Percentiles rank a stretch among this genome's conserved stretches.
Evolutionary conservation across 2,797 vertebrate species (phyloP).

Genomic region (Gambelia wislizenii): DNA sequence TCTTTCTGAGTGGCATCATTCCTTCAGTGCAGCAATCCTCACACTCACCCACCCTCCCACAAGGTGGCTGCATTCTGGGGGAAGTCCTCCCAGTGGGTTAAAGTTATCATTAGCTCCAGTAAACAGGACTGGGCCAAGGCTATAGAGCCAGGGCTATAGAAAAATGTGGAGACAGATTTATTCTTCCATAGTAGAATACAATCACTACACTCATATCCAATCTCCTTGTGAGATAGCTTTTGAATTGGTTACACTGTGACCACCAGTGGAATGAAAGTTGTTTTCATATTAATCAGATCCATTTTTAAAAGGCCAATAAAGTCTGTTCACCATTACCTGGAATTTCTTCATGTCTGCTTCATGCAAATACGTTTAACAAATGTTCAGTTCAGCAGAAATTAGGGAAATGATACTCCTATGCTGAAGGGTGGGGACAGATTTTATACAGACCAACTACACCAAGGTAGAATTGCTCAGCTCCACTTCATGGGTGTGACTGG

Average conservation of each 20-base stretch:
- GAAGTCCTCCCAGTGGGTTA: no score
- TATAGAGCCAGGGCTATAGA: not conserved
- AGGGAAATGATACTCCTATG: not conserved
- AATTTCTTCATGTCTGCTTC: not conserved
- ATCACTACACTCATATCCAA: not conserved
- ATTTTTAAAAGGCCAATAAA: not conserved
- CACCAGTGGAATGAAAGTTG: not conserved
- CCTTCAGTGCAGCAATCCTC: no score
- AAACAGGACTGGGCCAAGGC: not conserved
- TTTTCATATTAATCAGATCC: not conserved
- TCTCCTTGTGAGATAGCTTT: not conserved
- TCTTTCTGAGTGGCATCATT: not conserved
- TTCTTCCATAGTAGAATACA: not conserved
- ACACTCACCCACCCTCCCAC: not conserved
- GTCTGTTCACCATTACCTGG: conserved; percentile 10
- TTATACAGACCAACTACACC: not conserved
- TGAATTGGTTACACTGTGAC: not conserved
- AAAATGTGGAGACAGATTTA: not conserved
- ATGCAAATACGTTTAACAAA: conserved; percentile 17
- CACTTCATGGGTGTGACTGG: not conserved
- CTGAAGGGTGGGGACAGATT: no score
- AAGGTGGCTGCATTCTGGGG: no score
- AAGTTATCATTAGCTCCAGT: not conserved
- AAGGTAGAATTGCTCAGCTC: not conserved
- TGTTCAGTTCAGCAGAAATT: not conserved